phyloP scores from a whole-genome alignment of 2,113 vertebrate genomes.

The Rynchops niger region DNA sequence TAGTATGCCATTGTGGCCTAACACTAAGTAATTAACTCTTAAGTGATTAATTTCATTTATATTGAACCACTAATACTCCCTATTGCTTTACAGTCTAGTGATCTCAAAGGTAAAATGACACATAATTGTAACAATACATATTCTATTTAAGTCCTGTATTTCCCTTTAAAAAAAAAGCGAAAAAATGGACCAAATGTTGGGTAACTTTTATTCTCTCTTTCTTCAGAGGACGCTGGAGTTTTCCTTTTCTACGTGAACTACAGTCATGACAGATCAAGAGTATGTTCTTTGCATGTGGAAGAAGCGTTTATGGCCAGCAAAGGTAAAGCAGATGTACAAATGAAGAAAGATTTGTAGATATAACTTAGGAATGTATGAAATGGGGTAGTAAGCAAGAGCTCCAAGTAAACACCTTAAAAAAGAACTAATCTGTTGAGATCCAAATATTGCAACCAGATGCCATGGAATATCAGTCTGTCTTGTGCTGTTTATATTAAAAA shows the following conservation, averaged over 20 bases:
- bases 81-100: background rate
- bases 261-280: slow-evolving; percentile 53
- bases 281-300: slow-evolving; percentile 75
- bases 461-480: rapidly evolving
- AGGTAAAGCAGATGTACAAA: slow-evolving; percentile 50
- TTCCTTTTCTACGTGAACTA: background rate
- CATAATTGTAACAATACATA: rapidly evolving
- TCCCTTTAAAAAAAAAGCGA: background rate
- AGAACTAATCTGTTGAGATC: no score
- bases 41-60: background rate
- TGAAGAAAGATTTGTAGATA: background rate
- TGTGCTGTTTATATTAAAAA: rapidly evolving
- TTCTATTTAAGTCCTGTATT: rapidly evolving
- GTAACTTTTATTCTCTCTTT: background rate
- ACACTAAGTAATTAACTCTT: background rate
- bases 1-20: background rate
- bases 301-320: slow-evolving; percentile 77
- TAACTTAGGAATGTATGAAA: background rate
- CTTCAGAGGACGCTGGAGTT: background rate
- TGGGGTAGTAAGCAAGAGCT: background rate
- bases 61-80: background rate
- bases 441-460: background rate
- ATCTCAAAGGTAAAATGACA: rapidly evolving
- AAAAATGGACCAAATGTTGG: rapidly evolving
- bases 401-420: background rate